phyloP scores from a whole-genome alignment of 2,113 vertebrate species.

The Illadopsis cleaveri region DNA sequence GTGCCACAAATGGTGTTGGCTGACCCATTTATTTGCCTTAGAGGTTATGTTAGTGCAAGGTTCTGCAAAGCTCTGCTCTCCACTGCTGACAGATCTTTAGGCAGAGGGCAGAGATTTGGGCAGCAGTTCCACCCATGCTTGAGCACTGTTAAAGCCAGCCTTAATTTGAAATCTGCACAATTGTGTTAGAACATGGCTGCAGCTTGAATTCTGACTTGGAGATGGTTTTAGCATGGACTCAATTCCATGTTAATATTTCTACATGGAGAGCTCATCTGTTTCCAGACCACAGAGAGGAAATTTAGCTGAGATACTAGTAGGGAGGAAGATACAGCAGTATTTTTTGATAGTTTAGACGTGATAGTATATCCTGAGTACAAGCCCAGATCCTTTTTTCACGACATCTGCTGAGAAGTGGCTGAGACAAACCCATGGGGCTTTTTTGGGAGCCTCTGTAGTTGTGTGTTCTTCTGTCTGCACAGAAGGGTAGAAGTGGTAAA shows the following conservation, averaged over 20 bases:
- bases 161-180: neutral
- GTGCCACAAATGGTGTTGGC: neutral
- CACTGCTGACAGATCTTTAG: neutral
- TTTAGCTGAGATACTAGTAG: neutral
- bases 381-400: neutral
- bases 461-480: neutral
- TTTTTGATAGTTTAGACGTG: neutral
- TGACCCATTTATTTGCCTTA: neutral
- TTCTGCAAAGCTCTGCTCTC: conserved; percentile 3
- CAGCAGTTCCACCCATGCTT: neutral
- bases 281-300: neutral
- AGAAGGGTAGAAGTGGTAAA: neutral
- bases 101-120: neutral
- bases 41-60: conserved; percentile 10
- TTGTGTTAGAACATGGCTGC: neutral
- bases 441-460: neutral
- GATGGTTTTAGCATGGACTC: neutral
- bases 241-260: neutral
- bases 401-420: neutral
- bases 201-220: neutral
- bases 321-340: neutral
- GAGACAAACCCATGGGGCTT: neutral
- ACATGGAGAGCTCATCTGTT: neutral
- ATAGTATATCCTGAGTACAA: neutral
- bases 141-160: neutral